Evolutionary conservation across 2,113 vertebrate species (phyloP), one percentile per base, ranked within the genome.

Genomic region (Rhinogobius similis): DNA sequence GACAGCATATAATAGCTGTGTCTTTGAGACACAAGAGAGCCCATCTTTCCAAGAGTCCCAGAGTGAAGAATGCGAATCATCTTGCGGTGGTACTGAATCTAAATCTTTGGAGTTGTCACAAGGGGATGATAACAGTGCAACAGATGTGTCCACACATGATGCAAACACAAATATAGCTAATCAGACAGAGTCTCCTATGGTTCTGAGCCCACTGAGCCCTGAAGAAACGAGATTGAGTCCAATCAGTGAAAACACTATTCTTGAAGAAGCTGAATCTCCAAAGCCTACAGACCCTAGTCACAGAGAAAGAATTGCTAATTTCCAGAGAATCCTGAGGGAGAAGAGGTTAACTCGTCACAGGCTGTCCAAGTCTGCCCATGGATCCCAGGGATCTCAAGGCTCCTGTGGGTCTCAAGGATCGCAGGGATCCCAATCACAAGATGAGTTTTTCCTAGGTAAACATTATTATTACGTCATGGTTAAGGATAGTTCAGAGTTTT

Each of bases 261-360:
- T 68, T 18, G 75, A 85, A 16, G 72, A 87, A 23, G 29, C 2
- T 3, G 71, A 68, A 41, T 27, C 62, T 56, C 78, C 0, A 67
- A 86, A 76, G 64, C 61, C 75, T 1, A 77, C 72, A 0, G 94
- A 96, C 84, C 93, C 94, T 27, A 90, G 95, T 86, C 96, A 96
- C 87, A 91, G 92, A 82, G 96, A 94, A 36, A 96, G 96, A 82
- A 96, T 97, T 82, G 95, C 91, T 79, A 98, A 97, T 85, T 97
- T 99, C 88, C 95, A 96, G 82, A 95, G 93, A 23, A 94, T 97
- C 70, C 91, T 99, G 73, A 94, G 85, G 84, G 96, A 98, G 87
- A 97, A 95, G 88, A 95, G 91, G 73, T 93, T 94, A 86, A 94
- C 92, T 72, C 94, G 91, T 68, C 93, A 95, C 67, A 94, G 91